Evolutionary conservation across 2,888 invertebrate genomes (phyloP), one percentile per base, ranked within the genome.

Genomic region (Drosophila diplacantha): DNA sequence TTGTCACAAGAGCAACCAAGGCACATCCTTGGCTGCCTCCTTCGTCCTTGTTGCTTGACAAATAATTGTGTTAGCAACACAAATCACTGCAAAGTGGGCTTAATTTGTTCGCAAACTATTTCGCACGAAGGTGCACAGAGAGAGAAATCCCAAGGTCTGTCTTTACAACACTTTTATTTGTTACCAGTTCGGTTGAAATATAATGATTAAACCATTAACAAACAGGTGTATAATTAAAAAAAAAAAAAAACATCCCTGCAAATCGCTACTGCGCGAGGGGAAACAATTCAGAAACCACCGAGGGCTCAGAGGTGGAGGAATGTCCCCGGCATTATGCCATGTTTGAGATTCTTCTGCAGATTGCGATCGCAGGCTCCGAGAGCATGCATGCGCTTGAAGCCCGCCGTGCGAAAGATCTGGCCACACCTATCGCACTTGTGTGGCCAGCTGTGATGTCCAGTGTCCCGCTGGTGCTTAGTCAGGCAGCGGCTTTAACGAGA

Each of bases 51-150:
- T 43, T 44, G 67, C 59, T 60, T 50, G 65, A 49, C 74, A 71
- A 69, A 79, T 76, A 76, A 76, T 81, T 76, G 74, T 71, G 76
- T 76, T 76, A 76, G 62, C 74, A 66, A 66, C 77, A 79, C 62
- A 81, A 79, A 80, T 76, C 82, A 76, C 69, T 63, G 68, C 71
- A 68, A 65, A 71, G 74, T 63, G 59, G 74, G 63, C 76, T 75
- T 81, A 71, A 72, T 69, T 72, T 78, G 69, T 72, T 72, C 62
- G 60, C 58, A 61, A 73, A 59, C 61, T 73, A 69, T 63, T 67
- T 71, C 44, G 46, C 63, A 60, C 63, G 29, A 16, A 38, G 54
- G 29, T 47, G 31, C 39, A 61, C 32, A 3, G 50, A 2, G 24
- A 29, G 29, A 34, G 22, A 62, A 32, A 24, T 5, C 14, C 16